Evolutionary conservation across 2,797 vertebrate species (phyloP), one percentile per base, ranked within the genome.

Genomic region (Acrossocheilus fasciatus): DNA sequence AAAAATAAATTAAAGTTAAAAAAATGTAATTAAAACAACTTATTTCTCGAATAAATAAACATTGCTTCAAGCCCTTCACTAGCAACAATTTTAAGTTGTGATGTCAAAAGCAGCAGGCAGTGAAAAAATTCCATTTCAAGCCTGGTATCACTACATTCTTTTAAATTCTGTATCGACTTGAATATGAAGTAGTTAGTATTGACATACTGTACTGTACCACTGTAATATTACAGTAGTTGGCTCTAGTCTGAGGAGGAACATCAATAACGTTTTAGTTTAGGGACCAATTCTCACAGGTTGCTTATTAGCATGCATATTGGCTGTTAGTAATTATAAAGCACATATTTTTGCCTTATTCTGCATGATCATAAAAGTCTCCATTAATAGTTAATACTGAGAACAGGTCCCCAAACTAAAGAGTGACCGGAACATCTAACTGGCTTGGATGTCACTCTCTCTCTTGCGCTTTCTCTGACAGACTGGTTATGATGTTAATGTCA

Each of bases 401-500:
- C 4, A 2, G 4, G 23, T 59, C 3, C 23, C 23, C 23, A 62
- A 59, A 59, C 57, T n/a, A 59, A 64, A 64, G n/a, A 14, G n/a
- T 6, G n/a, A 30, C n/a, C 4, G n/a, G 26, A 50, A 64, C 41
- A 34, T 75, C 41, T 52, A 77, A 68, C 73, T 10, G 59, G 43
- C 59, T 68, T 8, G 57, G 54, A 30, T n/a, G 74, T 54, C 54
- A 62, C 8, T 4, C 59, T 68, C 41, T 23, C 18, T 41, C 30
- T 64, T 34, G 18, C 11, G 7, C 50, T 80, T 72, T 79, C 23
- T 47, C 54, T 86, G 86, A 75, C 80, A 87, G 85, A 41, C 34
- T 76, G 72, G 52, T 87, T 89, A 87, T 74, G 78, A 89, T 87
- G 82, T 87, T 81, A 86, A 88, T 82, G 52, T 64, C 77, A 76